Evolutionary conservation across 2,797 vertebrate genomes (phyloP), one percentile per base, ranked within the genome.

Genomic region (Neostethus bicornis): DNA sequence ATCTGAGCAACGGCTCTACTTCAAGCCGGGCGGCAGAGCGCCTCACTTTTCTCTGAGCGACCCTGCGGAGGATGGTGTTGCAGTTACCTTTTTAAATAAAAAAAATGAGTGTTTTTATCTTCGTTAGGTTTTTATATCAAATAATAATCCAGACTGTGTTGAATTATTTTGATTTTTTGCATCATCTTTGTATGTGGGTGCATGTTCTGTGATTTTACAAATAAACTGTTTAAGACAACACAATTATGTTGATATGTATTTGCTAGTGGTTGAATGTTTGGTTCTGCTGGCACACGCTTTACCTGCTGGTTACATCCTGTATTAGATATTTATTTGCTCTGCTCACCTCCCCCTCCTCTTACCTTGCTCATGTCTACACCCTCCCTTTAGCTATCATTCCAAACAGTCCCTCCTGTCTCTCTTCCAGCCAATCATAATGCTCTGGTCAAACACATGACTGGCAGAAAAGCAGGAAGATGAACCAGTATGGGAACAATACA

Each of bases 391-490:
- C 55, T 60, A 51, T 46, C 70, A 46, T 43, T 39, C 59, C 58
- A 62, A 61, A 65, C 53, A 51, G 53, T 45, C 54, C 82, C 66
- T 71, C 72, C 73, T 79, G 63, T 72, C 58, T 61, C 41, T 65
- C 56, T 66, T 35, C 29, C 51, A 50, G 75, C 92, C 89, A 92
- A 86, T 91, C 73, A 61, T 28, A 48, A 62, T 49, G 44, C 51
- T 57, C 26, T 16, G 4, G 34, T 25, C 1, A n/a, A 49, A 90
- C 90, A 92, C 72, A 66, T 92, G 90, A 85, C 77, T 53, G 61
- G 65, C 63, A 82, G 63, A 71, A 41, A 79, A 88, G 84, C 88
- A 91, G 88, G 85, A 91, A 91, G 77, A 87, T 66, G 63, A 68
- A 79, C 59, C 73, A 76, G 81, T 85, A 80, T 79, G 71, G 82